Conservation (phyloP, 2,113 vertebrate genomes). For the Taxidea taxus region DNA sequence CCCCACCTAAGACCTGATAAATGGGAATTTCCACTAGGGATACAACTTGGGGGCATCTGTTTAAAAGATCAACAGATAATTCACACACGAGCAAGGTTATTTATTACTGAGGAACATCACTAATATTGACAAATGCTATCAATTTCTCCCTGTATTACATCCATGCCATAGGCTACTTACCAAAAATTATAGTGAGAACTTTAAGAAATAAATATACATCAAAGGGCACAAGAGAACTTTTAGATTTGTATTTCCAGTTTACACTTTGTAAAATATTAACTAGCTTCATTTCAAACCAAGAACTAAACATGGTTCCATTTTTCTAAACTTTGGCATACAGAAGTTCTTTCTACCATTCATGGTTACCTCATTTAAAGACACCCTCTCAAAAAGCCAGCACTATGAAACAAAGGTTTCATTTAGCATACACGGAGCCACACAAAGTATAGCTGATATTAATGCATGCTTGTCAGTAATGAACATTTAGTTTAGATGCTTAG, state of each 20-base stretch:
- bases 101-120: neutral
- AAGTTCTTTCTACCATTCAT: neutral
- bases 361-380: constrained; percentile 21
- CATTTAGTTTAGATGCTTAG: constrained; percentile 75
- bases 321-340: neutral
- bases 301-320: constrained; percentile 14
- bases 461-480: constrained; percentile 85
- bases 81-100: neutral
- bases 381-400: constrained; percentile 50
- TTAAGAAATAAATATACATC: constrained; percentile 28
- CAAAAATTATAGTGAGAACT: neutral
- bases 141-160: neutral
- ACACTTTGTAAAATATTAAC: neutral
- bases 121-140: neutral
- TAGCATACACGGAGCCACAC: constrained; percentile 63
- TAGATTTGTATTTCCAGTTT: neutral
- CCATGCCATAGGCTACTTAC: neutral
- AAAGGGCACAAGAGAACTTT: neutral
- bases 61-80: constrained; percentile 2
- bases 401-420: constrained; percentile 58
- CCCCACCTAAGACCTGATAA: neutral
- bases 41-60: neutral
- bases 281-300: constrained; percentile 41
- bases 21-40: neutral
- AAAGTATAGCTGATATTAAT: constrained; percentile 70